phyloP scores from a whole-genome alignment of 2,113 vertebrate genomes.

The Zosterops pallidus region DNA sequence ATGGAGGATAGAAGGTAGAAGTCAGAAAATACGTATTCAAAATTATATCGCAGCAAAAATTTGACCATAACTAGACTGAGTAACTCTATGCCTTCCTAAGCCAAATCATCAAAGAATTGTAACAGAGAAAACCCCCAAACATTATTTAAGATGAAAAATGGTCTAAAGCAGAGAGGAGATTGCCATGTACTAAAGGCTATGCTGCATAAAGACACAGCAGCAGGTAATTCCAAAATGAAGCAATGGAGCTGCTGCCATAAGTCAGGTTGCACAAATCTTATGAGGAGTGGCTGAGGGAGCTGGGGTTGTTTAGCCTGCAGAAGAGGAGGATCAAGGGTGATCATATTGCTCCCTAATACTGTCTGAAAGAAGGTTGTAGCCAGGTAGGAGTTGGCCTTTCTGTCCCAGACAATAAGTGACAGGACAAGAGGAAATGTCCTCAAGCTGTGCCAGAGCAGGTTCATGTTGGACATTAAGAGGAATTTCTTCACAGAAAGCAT shows the following conservation, averaged over 20 bases:
- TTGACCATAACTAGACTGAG: not conserved
- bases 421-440: not conserved
- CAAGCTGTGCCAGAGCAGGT: too few species aligned
- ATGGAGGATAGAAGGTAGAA: not conserved
- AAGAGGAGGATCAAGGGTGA: not conserved
- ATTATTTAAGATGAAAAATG: not conserved
- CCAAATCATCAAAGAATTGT: not conserved
- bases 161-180: not conserved
- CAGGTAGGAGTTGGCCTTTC: too few species aligned
- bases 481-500: not conserved
- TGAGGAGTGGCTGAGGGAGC: not conserved
- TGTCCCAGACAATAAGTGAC: not conserved
- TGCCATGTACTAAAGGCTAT: fast-evolving
- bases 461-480: not conserved
- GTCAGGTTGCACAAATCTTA: not conserved
- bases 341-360: not conserved
- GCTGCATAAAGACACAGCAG: not conserved
- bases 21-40: not conserved
- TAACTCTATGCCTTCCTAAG: not conserved
- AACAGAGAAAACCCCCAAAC: not conserved
- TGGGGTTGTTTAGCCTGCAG: not conserved
- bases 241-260: not conserved
- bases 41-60: not conserved
- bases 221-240: not conserved
- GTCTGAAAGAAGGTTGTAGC: not conserved